phyloP scores from a whole-genome alignment of 2,888 invertebrate genomes.

The Xanthia togata region DNA sequence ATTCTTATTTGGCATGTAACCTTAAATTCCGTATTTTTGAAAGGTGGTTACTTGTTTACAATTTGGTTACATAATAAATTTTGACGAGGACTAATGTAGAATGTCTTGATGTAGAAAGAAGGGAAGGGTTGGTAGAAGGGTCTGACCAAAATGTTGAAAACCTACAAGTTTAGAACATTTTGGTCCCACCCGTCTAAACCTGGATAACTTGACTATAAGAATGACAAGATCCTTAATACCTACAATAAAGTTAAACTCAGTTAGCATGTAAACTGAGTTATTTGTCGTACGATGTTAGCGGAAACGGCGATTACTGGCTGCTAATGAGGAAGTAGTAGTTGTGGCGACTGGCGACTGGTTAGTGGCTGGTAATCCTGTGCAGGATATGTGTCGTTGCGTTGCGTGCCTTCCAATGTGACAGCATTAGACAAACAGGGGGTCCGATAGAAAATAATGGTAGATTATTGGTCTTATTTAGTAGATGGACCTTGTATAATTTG shows the following conservation, averaged over 20 bases:
- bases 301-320: conserved; percentile 82
- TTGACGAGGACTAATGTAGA: not conserved
- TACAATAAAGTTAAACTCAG: conserved; percentile 7
- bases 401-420: conserved; percentile 34
- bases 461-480: not conserved
- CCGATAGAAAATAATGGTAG: not conserved
- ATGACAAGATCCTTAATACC: no score
- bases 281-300: conserved; percentile 67
- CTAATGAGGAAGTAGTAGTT: conserved; percentile 88
- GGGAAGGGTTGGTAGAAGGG: no score
- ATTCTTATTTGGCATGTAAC: conserved; percentile 25
- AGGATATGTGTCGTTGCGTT: conserved; percentile 58
- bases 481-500: not conserved
- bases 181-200: not conserved
- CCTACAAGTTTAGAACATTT: not conserved
- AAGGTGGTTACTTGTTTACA: not conserved
- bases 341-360: conserved; percentile 63
- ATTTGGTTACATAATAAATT: conserved; percentile 23
- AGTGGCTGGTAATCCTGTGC: conserved; percentile 67
- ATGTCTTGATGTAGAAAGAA: not conserved
- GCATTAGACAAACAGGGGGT: not conserved
- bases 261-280: conserved; percentile 37
- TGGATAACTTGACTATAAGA: not conserved
- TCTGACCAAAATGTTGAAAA: no score
- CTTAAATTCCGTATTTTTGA: conserved; percentile 28